These are phyloP conservation scores for Aleiodes sp. DNA, from an alignment of 1,140 invertebrate genomes.

Conservation along the genomic window DNA sequence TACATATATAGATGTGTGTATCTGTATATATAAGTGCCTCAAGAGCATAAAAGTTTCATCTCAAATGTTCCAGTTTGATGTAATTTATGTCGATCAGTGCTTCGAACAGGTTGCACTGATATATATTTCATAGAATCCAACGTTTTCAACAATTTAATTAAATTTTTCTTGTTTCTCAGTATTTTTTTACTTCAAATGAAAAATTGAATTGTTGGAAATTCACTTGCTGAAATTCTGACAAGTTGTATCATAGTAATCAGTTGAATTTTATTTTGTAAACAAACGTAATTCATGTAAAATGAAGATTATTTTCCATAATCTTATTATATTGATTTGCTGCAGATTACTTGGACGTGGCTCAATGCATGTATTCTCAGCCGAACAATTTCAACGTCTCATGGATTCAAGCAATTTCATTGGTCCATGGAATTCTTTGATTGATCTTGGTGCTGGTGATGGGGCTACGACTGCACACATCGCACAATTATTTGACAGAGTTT, in stretches of 20 bases:
- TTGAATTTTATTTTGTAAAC: too few relatives aligned
- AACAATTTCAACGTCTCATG: conserved; percentile 78
- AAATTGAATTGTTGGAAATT: too few relatives aligned
- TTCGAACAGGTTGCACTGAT: background rate
- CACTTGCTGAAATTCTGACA: too few relatives aligned
- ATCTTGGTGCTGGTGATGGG: conserved; percentile 93
- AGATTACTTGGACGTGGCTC: conserved; percentile 87
- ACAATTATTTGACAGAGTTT: conserved; percentile 75
- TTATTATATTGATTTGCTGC: conserved; percentile 51
- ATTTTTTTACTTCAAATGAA: too few relatives aligned
- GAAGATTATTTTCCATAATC: background rate
- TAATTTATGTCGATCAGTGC: conserved; percentile 11
- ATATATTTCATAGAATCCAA: background rate
- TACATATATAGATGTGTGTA: background rate
- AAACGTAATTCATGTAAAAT: background rate
- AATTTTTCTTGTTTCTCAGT: background rate
- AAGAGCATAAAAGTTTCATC: conserved; percentile 10
- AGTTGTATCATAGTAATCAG: too few relatives aligned
- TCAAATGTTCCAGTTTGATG: conserved; percentile 6
- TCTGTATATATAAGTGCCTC: background rate
- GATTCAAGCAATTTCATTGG: conserved; percentile 56
- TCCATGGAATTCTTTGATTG: conserved; percentile 72
- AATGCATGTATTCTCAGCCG: conserved; percentile 89
- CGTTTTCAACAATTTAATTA: background rate
- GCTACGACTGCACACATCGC: conserved; percentile 82